Percentiles rank a stretch among this genome's conserved stretches.
Evolutionary conservation across 2,797 vertebrate species (phyloP).

Genomic region (Bradypus variegatus): DNA sequence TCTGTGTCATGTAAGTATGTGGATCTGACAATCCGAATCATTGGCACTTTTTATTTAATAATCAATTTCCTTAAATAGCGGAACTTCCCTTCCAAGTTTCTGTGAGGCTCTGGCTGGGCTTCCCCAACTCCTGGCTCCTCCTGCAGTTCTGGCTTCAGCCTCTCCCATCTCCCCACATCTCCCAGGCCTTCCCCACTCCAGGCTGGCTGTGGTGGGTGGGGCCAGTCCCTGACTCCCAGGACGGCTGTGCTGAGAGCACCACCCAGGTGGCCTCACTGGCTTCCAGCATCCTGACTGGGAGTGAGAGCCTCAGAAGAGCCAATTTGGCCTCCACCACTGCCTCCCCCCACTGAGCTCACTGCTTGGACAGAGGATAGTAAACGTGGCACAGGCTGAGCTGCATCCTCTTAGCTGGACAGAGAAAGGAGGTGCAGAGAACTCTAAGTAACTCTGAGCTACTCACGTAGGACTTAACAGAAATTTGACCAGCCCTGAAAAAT

Average conservation of each 20-base stretch:
- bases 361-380: conserved; percentile 27
- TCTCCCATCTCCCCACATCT: neutral
- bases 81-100: conserved; percentile 35
- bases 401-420: neutral
- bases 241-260: neutral
- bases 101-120: neutral
- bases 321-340: neutral
- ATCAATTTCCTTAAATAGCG: neutral
- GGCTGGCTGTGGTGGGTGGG: neutral
- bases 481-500: neutral
- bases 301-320: neutral
- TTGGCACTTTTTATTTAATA: conserved; percentile 38
- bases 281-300: neutral
- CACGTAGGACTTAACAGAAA: neutral
- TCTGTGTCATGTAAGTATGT: neutral
- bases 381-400: conserved; percentile 18
- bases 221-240: neutral
- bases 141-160: neutral
- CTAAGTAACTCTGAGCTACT: neutral
- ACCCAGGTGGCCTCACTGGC: conserved; percentile 21
- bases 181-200: neutral
- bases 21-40: neutral
- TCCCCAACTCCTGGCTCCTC: neutral
- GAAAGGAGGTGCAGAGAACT: neutral
- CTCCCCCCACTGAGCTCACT: conserved; percentile 50